Base-by-base conservation (phyloP, 2,888 invertebrate genomes). In the Lucinisca nassula region DNA sequence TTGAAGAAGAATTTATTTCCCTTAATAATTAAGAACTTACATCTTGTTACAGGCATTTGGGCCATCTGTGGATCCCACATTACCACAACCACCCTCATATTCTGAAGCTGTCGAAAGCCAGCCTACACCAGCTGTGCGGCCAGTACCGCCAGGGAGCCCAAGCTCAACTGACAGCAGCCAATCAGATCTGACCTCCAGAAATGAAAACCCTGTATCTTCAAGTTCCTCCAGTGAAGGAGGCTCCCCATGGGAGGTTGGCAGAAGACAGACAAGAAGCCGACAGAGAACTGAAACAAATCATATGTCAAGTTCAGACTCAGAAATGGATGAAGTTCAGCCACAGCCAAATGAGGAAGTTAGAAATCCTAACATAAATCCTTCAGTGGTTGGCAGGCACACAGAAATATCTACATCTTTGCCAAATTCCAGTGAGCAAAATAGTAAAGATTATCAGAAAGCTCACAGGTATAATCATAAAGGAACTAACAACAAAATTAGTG, bases 21-120 rank as follows among this genome's bases (percentile, higher is more conserved):
- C n/a, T n/a, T n/a, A n/a, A n/a, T n/a, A n/a, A n/a, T n/a, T n/a
- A n/a, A n/a, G n/a, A n/a, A 40, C 14, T 27, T 58, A 27, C 58
- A 58, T 58, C 6, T 45, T 74, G 27, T 86, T 84, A 14, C 84
- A 90, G 90, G 86, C 86, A n/a, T 90, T 90, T 76, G 82, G 86
- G n/a, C 82, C 76, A 32, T 82, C 88, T 49, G 86, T 81, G 6
- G 90, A 90, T 30, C 88, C 90, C 6, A 80, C 82, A 2, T 49
- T 84, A 40, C 90, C 90, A 8, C 82, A 77, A 45, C 90, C 90
- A 1, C 90, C 90, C 6, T 82, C 90, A 8, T 90, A 90, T 80
- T 67, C 74, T 72, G 90, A 88, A 58, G 84, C 79, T 2, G 58
- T 67, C 17, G 80, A 58, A n/a, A 49, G 27, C 12, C 45, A 51